phyloP scores from a whole-genome alignment of 2,888 invertebrate genomes.

The Pardosa pseudoannulata region DNA sequence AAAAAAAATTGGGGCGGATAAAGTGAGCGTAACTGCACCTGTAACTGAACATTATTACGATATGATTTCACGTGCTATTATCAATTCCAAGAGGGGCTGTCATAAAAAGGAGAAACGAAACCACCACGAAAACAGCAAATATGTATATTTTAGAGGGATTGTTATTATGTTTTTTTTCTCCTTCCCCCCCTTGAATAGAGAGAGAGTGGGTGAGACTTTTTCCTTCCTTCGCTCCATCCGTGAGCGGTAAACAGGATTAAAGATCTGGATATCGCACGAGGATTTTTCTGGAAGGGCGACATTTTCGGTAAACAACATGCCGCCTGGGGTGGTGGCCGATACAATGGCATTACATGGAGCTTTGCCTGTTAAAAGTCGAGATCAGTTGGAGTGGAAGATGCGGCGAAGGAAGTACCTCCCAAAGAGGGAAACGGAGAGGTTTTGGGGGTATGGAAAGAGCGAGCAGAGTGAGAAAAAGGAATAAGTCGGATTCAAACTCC shows the following conservation, averaged over 20 bases:
- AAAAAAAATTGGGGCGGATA: background rate
- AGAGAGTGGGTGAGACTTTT: too few species aligned
- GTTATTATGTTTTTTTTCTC: too few species aligned
- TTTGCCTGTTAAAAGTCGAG: slow-evolving; percentile 32
- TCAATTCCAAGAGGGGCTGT: background rate
- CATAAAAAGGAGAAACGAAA: slow-evolving; percentile 7
- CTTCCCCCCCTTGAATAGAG: too few species aligned
- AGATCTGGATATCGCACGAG: slow-evolving; percentile 25
- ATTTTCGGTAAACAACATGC: slow-evolving; percentile 66
- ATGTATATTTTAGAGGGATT: too few species aligned
- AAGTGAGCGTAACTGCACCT: background rate
- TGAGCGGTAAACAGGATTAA: slow-evolving; percentile 67
- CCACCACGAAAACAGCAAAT: slow-evolving; percentile 64
- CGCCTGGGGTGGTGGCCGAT: slow-evolving; percentile 21
- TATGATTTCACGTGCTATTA: slow-evolving; percentile 37
- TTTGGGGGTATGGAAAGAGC: background rate
- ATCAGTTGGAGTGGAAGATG: slow-evolving; percentile 40
- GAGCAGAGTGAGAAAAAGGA: background rate
- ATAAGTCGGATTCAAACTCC: too few species aligned
- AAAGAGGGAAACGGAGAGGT: background rate
- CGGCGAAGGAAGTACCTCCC: background rate
- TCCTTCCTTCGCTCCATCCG: background rate
- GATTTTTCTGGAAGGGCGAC: slow-evolving; percentile 30
- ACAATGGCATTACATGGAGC: slow-evolving; percentile 41
- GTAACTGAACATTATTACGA: slow-evolving; percentile 10